Evolutionary conservation across 2,797 vertebrate genomes (phyloP).

Genomic region (Falco columbarius): DNA sequence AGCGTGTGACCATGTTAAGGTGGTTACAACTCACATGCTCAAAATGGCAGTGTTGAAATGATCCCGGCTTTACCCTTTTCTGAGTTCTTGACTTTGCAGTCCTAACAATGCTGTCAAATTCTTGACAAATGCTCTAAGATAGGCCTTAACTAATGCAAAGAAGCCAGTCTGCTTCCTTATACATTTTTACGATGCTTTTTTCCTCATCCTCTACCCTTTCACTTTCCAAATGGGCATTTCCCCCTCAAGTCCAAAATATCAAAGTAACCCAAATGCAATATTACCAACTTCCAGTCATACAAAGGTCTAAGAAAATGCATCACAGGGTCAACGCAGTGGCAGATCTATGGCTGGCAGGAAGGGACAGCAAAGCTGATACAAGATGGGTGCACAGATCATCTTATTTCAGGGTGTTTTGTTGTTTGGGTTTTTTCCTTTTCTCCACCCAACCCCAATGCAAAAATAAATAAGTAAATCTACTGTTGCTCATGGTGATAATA

Average conservation of each 20-base stretch:
- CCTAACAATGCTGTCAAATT: not conserved
- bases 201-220: not conserved
- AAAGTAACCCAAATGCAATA: not conserved
- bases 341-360: not conserved
- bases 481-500: not conserved
- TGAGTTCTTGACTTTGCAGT: not conserved
- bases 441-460: not conserved
- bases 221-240: not conserved
- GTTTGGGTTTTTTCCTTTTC: not conserved
- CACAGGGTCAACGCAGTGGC: not conserved
- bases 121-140: not conserved
- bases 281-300: not conserved
- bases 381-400: not conserved
- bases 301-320: not conserved
- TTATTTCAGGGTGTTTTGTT: not conserved
- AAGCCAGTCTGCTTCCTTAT: not conserved
- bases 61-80: not conserved
- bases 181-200: not conserved
- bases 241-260: not conserved
- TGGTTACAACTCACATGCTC: not conserved
- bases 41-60: not conserved
- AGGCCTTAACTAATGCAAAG: not conserved
- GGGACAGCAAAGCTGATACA: not conserved
- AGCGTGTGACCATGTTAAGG: not conserved
- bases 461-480: not conserved